Conservation (phyloP, 1,140 invertebrate genomes). For the Drosophila sucinea region DNA sequence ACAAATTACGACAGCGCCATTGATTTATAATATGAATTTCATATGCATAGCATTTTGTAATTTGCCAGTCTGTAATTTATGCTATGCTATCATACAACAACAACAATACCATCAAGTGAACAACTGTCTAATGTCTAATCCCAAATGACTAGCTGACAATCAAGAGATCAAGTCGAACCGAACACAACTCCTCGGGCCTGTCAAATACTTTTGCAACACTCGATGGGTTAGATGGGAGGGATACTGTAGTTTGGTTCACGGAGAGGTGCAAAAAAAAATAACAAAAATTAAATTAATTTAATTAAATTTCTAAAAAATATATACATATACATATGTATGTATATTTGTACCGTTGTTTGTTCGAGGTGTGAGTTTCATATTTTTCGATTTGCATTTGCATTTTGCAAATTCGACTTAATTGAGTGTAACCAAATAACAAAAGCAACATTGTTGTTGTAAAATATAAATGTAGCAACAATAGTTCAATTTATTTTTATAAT, state of each 20-base stretch:
- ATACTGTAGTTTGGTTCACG: neutral
- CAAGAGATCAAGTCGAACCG: conserved; percentile 48
- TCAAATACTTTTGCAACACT: conserved; percentile 44
- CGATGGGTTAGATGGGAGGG: neutral
- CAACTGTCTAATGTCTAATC: conserved; percentile 59
- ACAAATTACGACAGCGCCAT: conserved; percentile 60
- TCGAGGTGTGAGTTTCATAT: conserved; percentile 60
- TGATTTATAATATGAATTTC: conserved; percentile 55
- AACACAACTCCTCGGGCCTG: conserved; percentile 38
- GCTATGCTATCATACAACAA: conserved; percentile 18
- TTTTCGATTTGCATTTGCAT: conserved; percentile 60
- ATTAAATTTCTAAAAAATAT: conserved; percentile 54
- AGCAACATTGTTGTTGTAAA: conserved; percentile 68
- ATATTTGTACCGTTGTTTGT: conserved; percentile 35
- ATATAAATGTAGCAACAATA: conserved; percentile 77
- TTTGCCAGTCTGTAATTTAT: conserved; percentile 49
- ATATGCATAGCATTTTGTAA: conserved; percentile 42
- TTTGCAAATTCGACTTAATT: conserved; percentile 78
- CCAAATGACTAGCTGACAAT: conserved; percentile 54
- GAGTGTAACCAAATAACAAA: conserved; percentile 77
- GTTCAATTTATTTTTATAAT: conserved; percentile 81
- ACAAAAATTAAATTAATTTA: conserved; percentile 41
- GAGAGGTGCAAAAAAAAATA: neutral
- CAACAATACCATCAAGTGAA: neutral
- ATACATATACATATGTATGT: conserved; percentile 2